Percentiles rank a stretch among this genome's conserved stretches.
phyloP scores from a whole-genome alignment of 2,113 vertebrate species.

The Platichthys stellatus region DNA sequence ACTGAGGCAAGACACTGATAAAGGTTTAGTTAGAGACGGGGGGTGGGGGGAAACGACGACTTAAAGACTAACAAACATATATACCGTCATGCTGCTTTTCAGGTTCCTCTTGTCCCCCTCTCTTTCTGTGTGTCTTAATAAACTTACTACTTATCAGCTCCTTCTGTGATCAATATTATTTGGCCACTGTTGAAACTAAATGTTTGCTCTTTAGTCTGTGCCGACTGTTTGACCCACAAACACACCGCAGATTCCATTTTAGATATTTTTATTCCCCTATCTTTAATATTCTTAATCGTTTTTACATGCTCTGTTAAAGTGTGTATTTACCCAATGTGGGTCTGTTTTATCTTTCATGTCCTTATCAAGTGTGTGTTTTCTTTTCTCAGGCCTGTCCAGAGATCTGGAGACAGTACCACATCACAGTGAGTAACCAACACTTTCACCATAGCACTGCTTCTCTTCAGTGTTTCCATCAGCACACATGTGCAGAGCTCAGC shows the following conservation, averaged over 20 bases:
- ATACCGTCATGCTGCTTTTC: slow-evolving; percentile 1
- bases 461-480: too few relatives aligned
- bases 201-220: background rate
- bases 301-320: background rate
- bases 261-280: background rate
- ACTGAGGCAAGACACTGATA: slow-evolving; percentile 24
- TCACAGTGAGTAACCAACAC: slow-evolving; percentile 88
- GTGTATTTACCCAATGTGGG: background rate
- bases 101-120: background rate
- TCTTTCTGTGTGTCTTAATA: background rate
- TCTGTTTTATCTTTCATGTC: slow-evolving; percentile 4
- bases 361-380: background rate
- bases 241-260: background rate
- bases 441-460: too few relatives aligned
- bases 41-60: slow-evolving; percentile 1
- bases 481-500: too few relatives aligned
- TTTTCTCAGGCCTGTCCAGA: slow-evolving; percentile 91
- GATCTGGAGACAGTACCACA: slow-evolving; percentile 99
- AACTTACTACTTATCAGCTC: background rate
- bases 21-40: slow-evolving; percentile 20
- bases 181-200: slow-evolving; percentile 11
- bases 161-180: background rate
- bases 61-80: slow-evolving; percentile 1
- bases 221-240: background rate
- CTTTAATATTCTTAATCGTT: background rate